Evolutionary conservation across 2,113 vertebrate genomes (phyloP), one percentile per base, ranked within the genome.

Genomic region (Nicator chloris): DNA sequence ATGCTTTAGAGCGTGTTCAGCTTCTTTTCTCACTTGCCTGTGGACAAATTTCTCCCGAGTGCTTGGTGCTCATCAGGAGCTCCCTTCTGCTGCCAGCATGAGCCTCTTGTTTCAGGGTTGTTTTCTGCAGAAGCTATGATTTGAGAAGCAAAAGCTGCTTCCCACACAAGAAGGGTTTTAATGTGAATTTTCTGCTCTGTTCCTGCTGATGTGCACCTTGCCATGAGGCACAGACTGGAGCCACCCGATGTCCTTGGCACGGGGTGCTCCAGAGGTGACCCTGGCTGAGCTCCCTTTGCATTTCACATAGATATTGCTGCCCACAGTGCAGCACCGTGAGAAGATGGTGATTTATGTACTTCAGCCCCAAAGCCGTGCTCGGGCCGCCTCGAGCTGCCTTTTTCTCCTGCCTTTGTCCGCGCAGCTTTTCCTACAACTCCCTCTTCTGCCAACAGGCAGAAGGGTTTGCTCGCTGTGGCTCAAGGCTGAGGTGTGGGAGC

Each of bases 341-440:
- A 53, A 59, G 63, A 13, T 75, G 90, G 85, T n/a, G 12, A 50
- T 68, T 91, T 69, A 59, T 7, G 33, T 81, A 30, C 30, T 80
- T 59, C 50, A 92, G 63, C 65, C 60, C 39, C 45, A 72, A 61
- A 94, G 72, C 78, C 6, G n/a, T 33, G 59, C 44, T 89, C 20
- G 1, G 61, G 31, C 57, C 6, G 40, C 57, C 57, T 93, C 7
- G 14, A 49, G 45, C 77, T 73, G 87, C 90, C 37, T 90, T 73
- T 90, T 87, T 56, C 44, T 33, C 61, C 82, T 78, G 91, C 82
- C 50, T 95, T 96, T 96, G 81, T 95, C 91, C 27, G 6, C 0
- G 80, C 92, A 96, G 89, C 86, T 94, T 96, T 95, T 96, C 89
- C 96, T 97, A 96, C 83, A 78, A 97, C 97, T 98, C 97, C 95